Conservation (phyloP, 2,797 vertebrate genomes). For the Sebastes matsubarae region DNA sequence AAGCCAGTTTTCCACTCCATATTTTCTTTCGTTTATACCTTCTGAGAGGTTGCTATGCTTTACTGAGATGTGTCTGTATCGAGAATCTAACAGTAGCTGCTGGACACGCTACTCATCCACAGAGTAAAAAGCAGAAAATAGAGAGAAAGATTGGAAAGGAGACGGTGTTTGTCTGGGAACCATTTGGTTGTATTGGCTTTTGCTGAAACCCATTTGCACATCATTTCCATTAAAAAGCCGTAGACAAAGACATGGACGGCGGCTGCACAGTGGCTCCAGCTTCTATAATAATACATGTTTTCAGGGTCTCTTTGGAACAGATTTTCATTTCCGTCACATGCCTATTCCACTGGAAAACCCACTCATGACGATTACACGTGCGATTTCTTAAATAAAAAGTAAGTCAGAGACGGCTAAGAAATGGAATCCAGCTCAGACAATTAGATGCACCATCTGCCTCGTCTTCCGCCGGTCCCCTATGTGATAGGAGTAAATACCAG, state of each 20-base stretch:
- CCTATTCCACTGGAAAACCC: conserved; percentile 58
- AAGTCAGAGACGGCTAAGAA: conserved; percentile 50
- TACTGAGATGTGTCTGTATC: conserved; percentile 36
- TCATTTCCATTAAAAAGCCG: conserved; percentile 74
- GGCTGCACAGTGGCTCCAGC: conserved; percentile 31
- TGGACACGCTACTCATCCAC: conserved; percentile 30
- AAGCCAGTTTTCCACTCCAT: conserved; percentile 41
- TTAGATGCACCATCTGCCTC: conserved; percentile 71
- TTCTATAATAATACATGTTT: conserved; percentile 49
- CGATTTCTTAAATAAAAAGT: conserved; percentile 50
- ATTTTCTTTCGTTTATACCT: conserved; percentile 9
- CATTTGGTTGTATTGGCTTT: conserved; percentile 55
- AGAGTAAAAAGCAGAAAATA: background rate
- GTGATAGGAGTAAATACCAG: conserved; percentile 69
- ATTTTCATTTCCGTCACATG: conserved; percentile 57
- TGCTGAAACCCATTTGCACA: conserved; percentile 63
- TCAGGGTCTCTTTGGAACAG: conserved; percentile 41
- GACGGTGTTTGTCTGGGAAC: conserved; percentile 55
- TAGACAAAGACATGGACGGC: conserved; percentile 60
- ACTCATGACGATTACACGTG: conserved; percentile 37
- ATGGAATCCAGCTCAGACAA: conserved; percentile 64
- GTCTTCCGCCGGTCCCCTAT: conserved; percentile 49
- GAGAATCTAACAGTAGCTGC: conserved; percentile 26
- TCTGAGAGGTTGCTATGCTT: conserved; percentile 37
- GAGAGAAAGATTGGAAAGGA: conserved; percentile 43